Percentiles rank a stretch among this genome's conserved stretches.
Evolutionary conservation across 2,113 vertebrate species (phyloP).

Genomic region (Sapajus apella): DNA sequence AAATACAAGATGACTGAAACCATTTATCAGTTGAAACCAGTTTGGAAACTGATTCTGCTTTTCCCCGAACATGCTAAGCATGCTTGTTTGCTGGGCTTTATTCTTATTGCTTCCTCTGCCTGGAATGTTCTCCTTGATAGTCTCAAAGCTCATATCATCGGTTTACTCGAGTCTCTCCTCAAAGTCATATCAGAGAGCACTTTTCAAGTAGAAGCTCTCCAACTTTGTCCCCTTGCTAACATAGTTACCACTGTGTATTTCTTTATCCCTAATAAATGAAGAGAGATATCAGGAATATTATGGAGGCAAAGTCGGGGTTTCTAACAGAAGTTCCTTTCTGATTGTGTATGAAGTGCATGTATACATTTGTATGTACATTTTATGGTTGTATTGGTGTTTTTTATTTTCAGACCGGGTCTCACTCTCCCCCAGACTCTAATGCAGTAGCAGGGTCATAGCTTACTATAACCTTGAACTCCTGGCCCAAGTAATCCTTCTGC

Average conservation of each 20-base stretch:
- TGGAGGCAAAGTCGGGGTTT: slow-evolving; percentile 26
- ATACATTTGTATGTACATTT: background rate
- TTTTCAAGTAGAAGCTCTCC: background rate
- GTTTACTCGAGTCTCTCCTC: background rate
- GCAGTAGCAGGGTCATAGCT: too few relatives aligned
- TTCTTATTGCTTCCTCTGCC: background rate
- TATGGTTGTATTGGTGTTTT: background rate
- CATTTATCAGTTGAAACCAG: background rate
- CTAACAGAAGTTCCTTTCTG: background rate
- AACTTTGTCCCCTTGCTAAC: background rate
- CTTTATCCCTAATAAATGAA: slow-evolving; percentile 1
- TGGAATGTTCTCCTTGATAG: background rate
- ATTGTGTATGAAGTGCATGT: background rate
- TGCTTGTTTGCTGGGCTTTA: background rate
- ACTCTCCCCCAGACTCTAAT: too few relatives aligned
- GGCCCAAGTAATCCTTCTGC: too few relatives aligned
- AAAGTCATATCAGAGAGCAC: background rate
- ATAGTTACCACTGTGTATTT: background rate
- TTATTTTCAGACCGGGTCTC: too few relatives aligned
- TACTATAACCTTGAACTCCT: too few relatives aligned
- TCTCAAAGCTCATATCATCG: background rate
- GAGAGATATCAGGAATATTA: background rate
- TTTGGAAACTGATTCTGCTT: slow-evolving; percentile 23
- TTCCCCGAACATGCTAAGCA: background rate
- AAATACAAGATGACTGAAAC: background rate